Base-by-base conservation (phyloP, 1,140 invertebrate species). In the Lordiphosa mommai region DNA sequence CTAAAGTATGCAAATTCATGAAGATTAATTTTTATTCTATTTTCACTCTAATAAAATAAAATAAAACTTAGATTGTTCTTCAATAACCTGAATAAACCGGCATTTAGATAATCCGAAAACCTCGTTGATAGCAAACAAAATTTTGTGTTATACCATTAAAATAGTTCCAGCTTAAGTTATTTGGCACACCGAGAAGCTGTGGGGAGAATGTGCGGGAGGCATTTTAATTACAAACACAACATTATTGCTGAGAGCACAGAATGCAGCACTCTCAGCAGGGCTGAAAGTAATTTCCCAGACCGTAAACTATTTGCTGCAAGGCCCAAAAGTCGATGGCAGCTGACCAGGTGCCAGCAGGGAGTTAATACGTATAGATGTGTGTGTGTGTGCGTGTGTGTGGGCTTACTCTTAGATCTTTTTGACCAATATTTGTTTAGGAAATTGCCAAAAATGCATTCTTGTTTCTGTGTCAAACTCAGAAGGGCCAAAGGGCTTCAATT, bases 391-490 rank as follows among this genome's bases (percentile, higher is more conserved):
- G 44, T 20, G 36, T 41, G 34, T 20, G 16, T 2, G 13, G 7
- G 33, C 51, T 61, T 72, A 63, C 61, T 17, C 40, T 50, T 55
- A 61, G 68, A 85, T 84, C 68, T 60, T 53, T 61, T 69, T 33
- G 47, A 55, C 68, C 53, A 84, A 84, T 84, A 84, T 84, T 85
- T 84, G 77, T 79, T 69, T 79, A 66, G 72, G 53, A 84, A 85
- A 84, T 85, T 84, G 72, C 77, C 60, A 72, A 82, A 76, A 20
- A 36, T 44, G 40, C 5, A n/a, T 9, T 27, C 17, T n/a, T 23
- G 32, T 37, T 7, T 56, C n/a, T 8, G 6, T 37, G 36, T 29
- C 13, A 10, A 10, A 20, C 29, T 51, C 17, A 8, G 27, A 9
- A 17, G 12, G 49, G 49, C 34, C 37, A 48, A 43, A 43, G 51